phyloP scores from a whole-genome alignment of 2,797 vertebrate species.

The Malacoctenus gilli region DNA sequence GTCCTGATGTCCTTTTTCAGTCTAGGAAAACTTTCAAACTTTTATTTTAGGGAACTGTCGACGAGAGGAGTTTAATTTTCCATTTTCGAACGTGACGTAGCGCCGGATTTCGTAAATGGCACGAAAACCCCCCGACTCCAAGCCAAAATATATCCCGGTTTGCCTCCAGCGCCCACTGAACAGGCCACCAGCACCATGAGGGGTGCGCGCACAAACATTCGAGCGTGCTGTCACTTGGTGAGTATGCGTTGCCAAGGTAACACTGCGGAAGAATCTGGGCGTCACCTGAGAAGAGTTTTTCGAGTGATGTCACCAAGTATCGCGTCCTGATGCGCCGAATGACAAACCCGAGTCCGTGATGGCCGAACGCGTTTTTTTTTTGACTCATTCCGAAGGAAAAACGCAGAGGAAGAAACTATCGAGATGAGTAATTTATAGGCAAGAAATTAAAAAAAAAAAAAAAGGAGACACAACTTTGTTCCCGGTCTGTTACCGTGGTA shows the following conservation, averaged over 20 bases:
- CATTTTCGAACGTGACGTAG: too few relatives aligned
- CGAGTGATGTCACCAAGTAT: too few relatives aligned
- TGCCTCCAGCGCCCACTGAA: too few relatives aligned
- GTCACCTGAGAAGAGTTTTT: slow-evolving; percentile 43
- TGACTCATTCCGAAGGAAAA: slow-evolving; percentile 41
- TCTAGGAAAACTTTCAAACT: too few relatives aligned
- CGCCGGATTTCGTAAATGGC: too few relatives aligned
- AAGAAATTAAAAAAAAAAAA: slow-evolving; percentile 10
- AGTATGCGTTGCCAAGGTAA: slow-evolving; percentile 67
- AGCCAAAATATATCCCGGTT: too few relatives aligned
- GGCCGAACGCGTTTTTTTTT: slow-evolving; percentile 13
- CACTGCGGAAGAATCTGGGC: slow-evolving; percentile 58
- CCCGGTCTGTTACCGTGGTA: slow-evolving; percentile 68
- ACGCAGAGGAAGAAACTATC: slow-evolving; percentile 45
- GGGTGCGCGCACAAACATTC: slow-evolving; percentile 14
- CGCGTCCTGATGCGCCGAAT: too few relatives aligned
- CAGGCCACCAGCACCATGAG: too few relatives aligned
- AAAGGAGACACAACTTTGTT: slow-evolving; percentile 48
- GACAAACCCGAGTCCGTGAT: slow-evolving; percentile 13
- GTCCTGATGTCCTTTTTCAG: too few relatives aligned
- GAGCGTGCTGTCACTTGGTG: slow-evolving; percentile 17
- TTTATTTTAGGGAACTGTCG: too few relatives aligned
- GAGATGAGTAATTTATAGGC: slow-evolving; percentile 67
- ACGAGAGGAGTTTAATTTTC: too few relatives aligned
- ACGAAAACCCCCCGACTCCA: too few relatives aligned